These are phyloP conservation scores for Tetheella fluctuosa DNA, from an alignment of 2,888 invertebrate genomes.

Conservation along the genomic window DNA sequence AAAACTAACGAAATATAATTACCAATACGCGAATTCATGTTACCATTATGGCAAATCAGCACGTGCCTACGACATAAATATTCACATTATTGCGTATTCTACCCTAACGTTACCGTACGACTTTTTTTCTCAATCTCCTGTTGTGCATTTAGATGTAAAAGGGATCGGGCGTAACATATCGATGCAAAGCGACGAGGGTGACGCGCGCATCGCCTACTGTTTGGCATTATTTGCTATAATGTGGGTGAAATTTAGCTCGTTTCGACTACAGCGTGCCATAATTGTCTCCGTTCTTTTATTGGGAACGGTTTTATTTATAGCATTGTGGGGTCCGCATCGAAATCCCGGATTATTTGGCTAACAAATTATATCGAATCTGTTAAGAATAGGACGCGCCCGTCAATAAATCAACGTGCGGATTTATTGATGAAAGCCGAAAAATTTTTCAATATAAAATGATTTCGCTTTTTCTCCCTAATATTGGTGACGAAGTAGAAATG, in stretches of 20 bases:
- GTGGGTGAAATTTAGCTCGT: slow-evolving; percentile 81
- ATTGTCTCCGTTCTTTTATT: slow-evolving; percentile 78
- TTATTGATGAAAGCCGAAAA: slow-evolving; percentile 74
- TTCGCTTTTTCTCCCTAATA: slow-evolving; percentile 46
- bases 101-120: slow-evolving; percentile 61
- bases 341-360: slow-evolving; percentile 83
- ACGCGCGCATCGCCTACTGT: slow-evolving; percentile 70
- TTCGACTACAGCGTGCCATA: slow-evolving; percentile 69
- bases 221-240: slow-evolving; percentile 82
- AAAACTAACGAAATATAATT: slow-evolving; percentile 60
- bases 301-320: slow-evolving; percentile 58
- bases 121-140: slow-evolving; percentile 72
- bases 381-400: slow-evolving; percentile 77
- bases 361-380: slow-evolving; percentile 82
- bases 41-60: slow-evolving; percentile 73
- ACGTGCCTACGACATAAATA: slow-evolving; percentile 81
- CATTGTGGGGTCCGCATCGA: slow-evolving; percentile 60
- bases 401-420: slow-evolving; percentile 78
- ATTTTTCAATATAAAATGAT: slow-evolving; percentile 50
- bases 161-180: slow-evolving; percentile 78
- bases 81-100: slow-evolving; percentile 75
- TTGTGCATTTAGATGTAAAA: slow-evolving; percentile 80
- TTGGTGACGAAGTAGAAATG: slow-evolving; percentile 44
- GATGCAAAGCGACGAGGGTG: slow-evolving; percentile 70
- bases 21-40: slow-evolving; percentile 79